phyloP scores from a whole-genome alignment of 2,797 vertebrate genomes.

The Sebastes oblongus region DNA sequence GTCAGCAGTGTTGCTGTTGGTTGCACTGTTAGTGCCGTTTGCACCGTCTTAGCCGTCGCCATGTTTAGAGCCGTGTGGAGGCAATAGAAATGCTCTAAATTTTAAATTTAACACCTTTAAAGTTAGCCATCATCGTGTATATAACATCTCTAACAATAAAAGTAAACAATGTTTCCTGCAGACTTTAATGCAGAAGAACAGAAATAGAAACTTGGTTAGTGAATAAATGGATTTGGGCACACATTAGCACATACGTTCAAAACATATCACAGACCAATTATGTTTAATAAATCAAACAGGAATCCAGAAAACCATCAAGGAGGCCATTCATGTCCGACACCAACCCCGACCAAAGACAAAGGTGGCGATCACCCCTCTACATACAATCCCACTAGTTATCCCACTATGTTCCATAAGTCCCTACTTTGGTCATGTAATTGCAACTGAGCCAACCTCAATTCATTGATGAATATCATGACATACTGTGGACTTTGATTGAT shows the following conservation, averaged over 20 bases:
- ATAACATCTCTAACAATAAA: background rate
- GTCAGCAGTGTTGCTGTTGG: too few species aligned
- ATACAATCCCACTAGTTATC: background rate
- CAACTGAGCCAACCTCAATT: background rate
- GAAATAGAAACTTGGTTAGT: background rate
- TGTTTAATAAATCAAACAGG: background rate
- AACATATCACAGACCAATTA: background rate
- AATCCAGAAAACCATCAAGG: background rate
- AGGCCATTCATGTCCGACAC: background rate
- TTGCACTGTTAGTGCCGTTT: too few species aligned
- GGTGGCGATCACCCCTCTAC: background rate
- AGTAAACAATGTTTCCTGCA: background rate
- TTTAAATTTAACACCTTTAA: too few species aligned
- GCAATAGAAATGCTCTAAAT: too few species aligned
- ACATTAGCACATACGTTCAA: background rate
- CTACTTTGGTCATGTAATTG: background rate
- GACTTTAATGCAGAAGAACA: background rate
- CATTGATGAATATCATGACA: background rate
- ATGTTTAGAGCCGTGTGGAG: too few species aligned
- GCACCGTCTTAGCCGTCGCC: too few species aligned
- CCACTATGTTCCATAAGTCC: background rate
- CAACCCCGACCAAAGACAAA: background rate
- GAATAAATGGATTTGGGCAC: background rate
- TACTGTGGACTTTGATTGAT: background rate
- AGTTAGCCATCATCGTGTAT: background rate